These are phyloP conservation scores for Isurus oxyrinchus DNA, from an alignment of 2,113 vertebrate species.

Conservation along the genomic window DNA sequence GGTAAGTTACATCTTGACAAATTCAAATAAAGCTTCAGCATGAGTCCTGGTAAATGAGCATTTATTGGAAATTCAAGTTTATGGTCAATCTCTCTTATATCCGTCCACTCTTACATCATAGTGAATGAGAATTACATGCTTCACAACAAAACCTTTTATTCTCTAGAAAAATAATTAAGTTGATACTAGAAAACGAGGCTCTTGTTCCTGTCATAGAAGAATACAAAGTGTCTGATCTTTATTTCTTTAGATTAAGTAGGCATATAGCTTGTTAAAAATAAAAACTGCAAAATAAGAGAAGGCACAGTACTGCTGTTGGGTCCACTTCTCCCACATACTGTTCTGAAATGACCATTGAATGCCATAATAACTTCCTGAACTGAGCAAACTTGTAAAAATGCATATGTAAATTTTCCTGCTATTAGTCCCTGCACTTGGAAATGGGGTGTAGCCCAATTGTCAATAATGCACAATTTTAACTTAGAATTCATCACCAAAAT, in stretches of 20 bases:
- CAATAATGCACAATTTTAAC: background rate
- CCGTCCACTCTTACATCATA: background rate
- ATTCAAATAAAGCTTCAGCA: background rate
- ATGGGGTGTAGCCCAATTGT: background rate
- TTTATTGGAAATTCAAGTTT: background rate
- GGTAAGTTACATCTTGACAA: too few species aligned
- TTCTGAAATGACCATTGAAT: background rate
- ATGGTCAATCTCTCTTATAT: background rate
- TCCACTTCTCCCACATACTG: background rate
- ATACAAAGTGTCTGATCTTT: background rate
- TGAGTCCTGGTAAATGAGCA: background rate
- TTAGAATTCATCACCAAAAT: background rate
- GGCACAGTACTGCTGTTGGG: background rate
- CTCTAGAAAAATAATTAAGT: background rate
- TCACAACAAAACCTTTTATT: background rate
- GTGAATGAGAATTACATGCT: background rate
- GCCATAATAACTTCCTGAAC: background rate
- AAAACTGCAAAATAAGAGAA: background rate
- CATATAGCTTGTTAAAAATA: background rate
- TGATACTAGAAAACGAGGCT: background rate
- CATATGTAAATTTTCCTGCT: background rate
- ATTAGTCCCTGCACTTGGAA: background rate
- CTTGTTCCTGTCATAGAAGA: background rate
- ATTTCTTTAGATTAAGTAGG: background rate
- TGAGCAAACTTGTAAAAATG: background rate